Evolutionary conservation across 2,113 vertebrate species (phyloP).

Genomic region (Ailurus styani): DNA sequence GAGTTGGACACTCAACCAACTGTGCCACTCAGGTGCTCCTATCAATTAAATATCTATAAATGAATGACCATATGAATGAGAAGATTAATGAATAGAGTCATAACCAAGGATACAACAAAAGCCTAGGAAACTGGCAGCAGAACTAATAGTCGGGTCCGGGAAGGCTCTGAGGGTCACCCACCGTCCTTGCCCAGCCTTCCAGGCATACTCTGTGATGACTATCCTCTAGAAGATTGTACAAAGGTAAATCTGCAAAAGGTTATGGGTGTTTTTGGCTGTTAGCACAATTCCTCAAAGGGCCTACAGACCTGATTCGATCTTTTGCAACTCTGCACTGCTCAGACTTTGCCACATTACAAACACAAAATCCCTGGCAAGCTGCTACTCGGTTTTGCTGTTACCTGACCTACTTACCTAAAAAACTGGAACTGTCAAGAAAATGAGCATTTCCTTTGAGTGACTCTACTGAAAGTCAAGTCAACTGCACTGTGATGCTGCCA

Average conservation of each 20-base stretch:
- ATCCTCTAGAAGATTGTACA: neutral
- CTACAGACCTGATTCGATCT: neutral
- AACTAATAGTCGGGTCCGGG: neutral
- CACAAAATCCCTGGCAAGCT: neutral
- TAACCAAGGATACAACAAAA: neutral
- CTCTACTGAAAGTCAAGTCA: neutral
- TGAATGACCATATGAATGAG: neutral
- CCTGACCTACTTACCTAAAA: neutral
- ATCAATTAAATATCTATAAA: neutral
- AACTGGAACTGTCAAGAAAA: neutral
- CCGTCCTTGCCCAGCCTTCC: neutral
- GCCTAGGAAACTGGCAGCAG: neutral
- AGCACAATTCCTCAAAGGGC: neutral
- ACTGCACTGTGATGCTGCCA: neutral
- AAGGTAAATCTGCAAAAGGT: neutral
- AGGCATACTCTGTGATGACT: neutral
- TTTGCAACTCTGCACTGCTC: neutral
- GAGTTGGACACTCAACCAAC: neutral
- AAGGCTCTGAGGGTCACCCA: neutral
- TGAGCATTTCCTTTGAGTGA: neutral
- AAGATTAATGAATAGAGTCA: neutral
- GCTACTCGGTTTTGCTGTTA: neutral
- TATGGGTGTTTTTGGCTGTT: neutral
- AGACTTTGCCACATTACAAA: rapidly evolving
- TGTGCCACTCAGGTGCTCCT: neutral